Evolutionary conservation across 1,140 invertebrate genomes (phyloP), one percentile per base, ranked within the genome.

Genomic region (Drosophila pseudoananassae): DNA sequence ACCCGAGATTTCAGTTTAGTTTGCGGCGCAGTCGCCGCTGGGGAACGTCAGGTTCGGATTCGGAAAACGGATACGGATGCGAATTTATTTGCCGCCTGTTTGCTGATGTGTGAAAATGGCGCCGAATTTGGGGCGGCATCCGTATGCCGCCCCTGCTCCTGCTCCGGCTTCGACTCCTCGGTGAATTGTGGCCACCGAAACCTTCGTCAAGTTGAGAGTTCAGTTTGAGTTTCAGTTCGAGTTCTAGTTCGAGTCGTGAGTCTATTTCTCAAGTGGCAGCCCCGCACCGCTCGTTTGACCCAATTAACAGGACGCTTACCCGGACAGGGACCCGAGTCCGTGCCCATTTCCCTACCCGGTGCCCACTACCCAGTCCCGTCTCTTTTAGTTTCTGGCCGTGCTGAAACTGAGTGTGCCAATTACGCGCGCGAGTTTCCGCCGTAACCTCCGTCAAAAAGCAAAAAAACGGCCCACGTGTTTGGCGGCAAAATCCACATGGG

Each of bases 91-190:
- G 83, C 71, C 83, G 76, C 79, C 76, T 88, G 83, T 61, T 76
- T 78, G 81, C 75, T 88, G 74, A 88, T 88, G 83, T 88, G 83
- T 88, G 43, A 88, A 88, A 87, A 77, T 79, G 70, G 83, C 83
- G 83, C 53, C 78, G 78, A 88, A 87, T 3, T 4, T 20, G 15
- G 43, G 43, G 17, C 15, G 75, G 71, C 82, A 78, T 65, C 46
- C 54, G 50, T 53, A 43, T 58, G 53, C 27, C 23, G 31, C 55
- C 12, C n/a, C 17, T 12, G 14, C 45, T 15, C 10, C 29, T 7
- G 33, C 51, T 29, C 31, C 14, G n/a, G n/a, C 17, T 20, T 12
- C 31, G 3, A 1, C 20, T 46, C 54, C 17, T 31, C 29, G 31
- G 43, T 56, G 59, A 52, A 70, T 75, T 64, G 59, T 68, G 45